Evolutionary conservation across 64 coral and sea anemone genomes (phyloP).

Genomic region (Montipora sp.): DNA sequence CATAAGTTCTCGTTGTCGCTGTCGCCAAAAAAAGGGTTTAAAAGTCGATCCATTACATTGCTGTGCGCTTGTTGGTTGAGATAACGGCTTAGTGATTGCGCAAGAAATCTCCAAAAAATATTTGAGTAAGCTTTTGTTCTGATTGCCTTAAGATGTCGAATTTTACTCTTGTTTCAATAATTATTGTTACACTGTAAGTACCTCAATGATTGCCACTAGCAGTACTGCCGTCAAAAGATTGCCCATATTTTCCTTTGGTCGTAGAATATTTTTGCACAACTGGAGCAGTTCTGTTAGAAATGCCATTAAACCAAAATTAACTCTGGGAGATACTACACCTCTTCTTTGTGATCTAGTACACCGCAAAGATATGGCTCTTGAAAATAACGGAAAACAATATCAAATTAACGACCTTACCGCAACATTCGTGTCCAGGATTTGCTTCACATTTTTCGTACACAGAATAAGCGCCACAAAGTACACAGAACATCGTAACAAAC

Average conservation of each 20-base stretch:
- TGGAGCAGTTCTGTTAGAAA: constrained; percentile 9
- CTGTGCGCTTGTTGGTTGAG: too few species aligned
- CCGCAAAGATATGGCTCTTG: neutral
- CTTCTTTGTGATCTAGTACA: neutral
- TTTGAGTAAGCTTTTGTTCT: too few species aligned
- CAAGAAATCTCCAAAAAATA: too few species aligned
- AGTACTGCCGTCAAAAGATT: neutral
- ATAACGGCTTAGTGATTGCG: too few species aligned
- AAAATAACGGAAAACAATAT: neutral
- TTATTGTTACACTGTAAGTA: neutral
- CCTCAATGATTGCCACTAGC: constrained; percentile 20
- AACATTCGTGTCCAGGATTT: neutral
- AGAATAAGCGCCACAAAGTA: neutral
- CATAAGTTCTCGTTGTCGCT: constrained; percentile 11
- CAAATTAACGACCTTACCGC: constrained; percentile 6
- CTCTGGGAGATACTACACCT: neutral
- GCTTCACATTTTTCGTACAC: constrained; percentile 14
- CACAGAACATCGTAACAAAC: neutral
- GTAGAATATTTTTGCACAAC: neutral
- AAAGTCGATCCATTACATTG: neutral
- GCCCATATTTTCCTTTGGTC: neutral
- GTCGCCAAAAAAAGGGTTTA: neutral
- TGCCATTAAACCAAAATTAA: neutral
- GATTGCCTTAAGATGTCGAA: too few species aligned
- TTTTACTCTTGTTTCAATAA: too few species aligned